Conservation (phyloP, 64 coral and sea anemone species). For the Platygyra sinensis region DNA sequence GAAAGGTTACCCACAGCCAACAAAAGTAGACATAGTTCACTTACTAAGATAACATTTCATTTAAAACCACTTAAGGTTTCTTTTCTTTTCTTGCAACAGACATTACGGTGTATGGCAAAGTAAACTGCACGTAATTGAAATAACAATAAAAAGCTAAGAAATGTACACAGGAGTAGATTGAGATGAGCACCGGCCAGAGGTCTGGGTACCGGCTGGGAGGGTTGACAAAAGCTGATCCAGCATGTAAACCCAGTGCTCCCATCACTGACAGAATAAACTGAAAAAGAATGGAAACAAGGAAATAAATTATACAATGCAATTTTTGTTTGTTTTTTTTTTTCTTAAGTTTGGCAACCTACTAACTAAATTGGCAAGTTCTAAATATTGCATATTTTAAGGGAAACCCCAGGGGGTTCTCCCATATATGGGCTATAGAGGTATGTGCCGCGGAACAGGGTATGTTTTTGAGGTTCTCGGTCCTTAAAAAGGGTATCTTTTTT, state of each 20-base stretch:
- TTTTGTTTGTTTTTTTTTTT: too few relatives aligned
- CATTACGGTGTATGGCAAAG: constrained; percentile 54
- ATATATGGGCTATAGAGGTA: too few relatives aligned
- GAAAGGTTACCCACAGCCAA: too few relatives aligned
- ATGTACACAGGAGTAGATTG: constrained; percentile 86
- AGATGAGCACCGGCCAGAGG: constrained; percentile 95
- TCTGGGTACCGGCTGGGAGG: constrained; percentile 80
- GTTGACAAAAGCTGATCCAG: constrained; percentile 35
- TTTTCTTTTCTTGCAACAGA: constrained; percentile 40
- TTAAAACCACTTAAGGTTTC: constrained; percentile 20
- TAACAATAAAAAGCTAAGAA: constrained; percentile 82
- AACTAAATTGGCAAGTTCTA: too few relatives aligned
- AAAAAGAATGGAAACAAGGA: constrained; percentile 5
- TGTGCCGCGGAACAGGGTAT: too few relatives aligned
- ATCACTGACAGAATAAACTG: constrained; percentile 80
- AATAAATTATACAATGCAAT: background rate
- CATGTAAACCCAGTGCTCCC: constrained; percentile 64
- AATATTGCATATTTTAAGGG: too few relatives aligned
- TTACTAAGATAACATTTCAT: too few relatives aligned
- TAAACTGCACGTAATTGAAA: constrained; percentile 88
- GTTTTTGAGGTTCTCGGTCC: too few relatives aligned
- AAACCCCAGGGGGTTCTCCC: too few relatives aligned
- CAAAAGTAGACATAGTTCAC: too few relatives aligned
- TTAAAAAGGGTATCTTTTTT: too few relatives aligned
- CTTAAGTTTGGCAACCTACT: too few relatives aligned